Conservation (phyloP, 2,888 invertebrate genomes). For the Tenthredo livida region DNA sequence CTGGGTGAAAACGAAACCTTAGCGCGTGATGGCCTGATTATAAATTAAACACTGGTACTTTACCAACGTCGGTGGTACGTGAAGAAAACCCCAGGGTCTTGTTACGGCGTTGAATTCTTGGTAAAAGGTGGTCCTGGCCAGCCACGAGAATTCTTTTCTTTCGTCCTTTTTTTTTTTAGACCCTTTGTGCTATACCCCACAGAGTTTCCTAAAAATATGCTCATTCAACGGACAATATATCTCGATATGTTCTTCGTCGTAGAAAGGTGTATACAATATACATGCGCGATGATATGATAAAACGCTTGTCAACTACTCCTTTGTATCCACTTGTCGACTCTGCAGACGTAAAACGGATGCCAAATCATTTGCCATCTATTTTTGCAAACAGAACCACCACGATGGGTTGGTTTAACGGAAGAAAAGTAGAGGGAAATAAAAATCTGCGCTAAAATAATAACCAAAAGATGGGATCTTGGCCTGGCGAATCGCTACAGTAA, state of each 20-base stretch:
- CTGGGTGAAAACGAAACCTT: neutral
- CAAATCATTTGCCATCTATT: neutral
- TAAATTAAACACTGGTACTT: conserved; percentile 37
- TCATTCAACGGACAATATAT: neutral
- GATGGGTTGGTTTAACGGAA: neutral
- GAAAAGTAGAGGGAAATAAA: neutral
- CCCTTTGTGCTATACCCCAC: neutral
- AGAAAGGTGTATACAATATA: neutral
- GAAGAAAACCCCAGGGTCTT: conserved; percentile 16
- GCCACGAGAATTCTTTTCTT: conserved; percentile 11
- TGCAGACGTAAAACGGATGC: neutral
- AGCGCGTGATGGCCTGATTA: conserved; percentile 11
- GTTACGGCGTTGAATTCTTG: conserved; percentile 21
- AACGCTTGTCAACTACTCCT: neutral
- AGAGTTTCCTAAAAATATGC: conserved; percentile 25
- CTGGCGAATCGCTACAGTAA: neutral
- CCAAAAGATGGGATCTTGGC: neutral
- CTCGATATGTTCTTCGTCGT: conserved; percentile 1
- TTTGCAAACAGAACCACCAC: neutral
- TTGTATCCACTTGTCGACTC: neutral
- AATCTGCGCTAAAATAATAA: neutral
- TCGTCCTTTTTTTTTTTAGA: neutral
- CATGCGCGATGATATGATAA: neutral
- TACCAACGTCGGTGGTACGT: neutral
- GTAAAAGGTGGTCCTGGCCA: neutral